A percentile compares a stretch with the other conserved stretches of the same genome.
phyloP scores from a whole-genome alignment of 1,140 invertebrate species.

The Cataglyphis hispanica region DNA sequence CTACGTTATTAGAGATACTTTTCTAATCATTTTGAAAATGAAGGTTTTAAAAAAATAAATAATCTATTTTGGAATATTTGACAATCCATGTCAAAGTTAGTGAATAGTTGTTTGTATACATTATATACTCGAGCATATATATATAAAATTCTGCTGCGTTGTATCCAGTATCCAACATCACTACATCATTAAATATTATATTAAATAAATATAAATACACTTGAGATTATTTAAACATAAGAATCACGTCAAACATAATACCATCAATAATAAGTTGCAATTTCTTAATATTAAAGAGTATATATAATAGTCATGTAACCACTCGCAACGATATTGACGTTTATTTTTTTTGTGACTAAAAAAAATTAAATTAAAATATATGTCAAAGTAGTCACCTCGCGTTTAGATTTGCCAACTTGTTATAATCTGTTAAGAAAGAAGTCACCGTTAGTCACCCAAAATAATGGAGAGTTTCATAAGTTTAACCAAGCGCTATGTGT shows the following conservation, averaged over 20 bases:
- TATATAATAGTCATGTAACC: neutral
- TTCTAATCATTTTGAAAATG: neutral
- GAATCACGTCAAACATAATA: neutral
- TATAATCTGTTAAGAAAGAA: constrained; percentile 84
- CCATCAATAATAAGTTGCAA: constrained; percentile 3
- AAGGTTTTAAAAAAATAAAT: constrained; percentile 32
- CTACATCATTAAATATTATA: constrained; percentile 41
- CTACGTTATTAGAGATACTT: constrained; percentile 42
- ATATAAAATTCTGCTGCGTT: constrained; percentile 52
- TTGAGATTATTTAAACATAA: constrained; percentile 5
- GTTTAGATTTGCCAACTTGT: constrained; percentile 81
- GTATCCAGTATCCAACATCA: constrained; percentile 12
- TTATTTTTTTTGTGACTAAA: constrained; percentile 41
- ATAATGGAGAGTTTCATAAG: constrained; percentile 11
- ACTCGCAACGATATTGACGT: constrained; percentile 21
- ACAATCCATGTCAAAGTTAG: constrained; percentile 45
- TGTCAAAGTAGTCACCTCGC: constrained; percentile 73
- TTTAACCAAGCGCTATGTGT: constrained; percentile 64
- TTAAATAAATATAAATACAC: constrained; percentile 73
- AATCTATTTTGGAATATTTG: constrained; percentile 39
- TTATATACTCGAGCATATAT: constrained; percentile 12
- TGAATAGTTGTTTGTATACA: constrained; percentile 47
- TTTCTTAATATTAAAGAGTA: constrained; percentile 49
- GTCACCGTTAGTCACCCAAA: constrained; percentile 73
- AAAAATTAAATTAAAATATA: constrained; percentile 73